These are phyloP conservation scores for Limonius californicus DNA, from an alignment of 1,140 invertebrate species.

Conservation along the genomic window DNA sequence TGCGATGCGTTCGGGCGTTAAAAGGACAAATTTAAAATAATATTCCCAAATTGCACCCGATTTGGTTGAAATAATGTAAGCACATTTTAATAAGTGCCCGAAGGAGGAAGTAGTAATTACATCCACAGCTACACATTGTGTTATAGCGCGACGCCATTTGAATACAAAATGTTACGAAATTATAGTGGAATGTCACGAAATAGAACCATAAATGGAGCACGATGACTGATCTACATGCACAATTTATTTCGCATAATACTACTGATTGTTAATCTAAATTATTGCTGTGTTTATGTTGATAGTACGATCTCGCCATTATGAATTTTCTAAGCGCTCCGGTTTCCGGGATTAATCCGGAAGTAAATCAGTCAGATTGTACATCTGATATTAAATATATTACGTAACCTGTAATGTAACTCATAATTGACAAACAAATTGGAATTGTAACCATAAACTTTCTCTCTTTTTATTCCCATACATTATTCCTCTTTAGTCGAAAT, in stretches of 20 bases:
- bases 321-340: too few relatives aligned
- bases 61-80: slow-evolving; percentile 9
- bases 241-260: not conserved
- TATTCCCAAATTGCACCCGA: not conserved
- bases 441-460: too few relatives aligned
- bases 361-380: too few relatives aligned
- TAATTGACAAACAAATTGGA: too few relatives aligned
- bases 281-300: not conserved
- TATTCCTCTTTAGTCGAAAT: too few relatives aligned
- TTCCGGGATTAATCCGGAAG: too few relatives aligned
- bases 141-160: slow-evolving; percentile 3
- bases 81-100: slow-evolving; percentile 13
- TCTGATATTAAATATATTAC: too few relatives aligned
- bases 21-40: too few relatives aligned
- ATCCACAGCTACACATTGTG: slow-evolving; percentile 7
- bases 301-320: too few relatives aligned
- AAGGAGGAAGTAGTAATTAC: slow-evolving; percentile 10
- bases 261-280: not conserved
- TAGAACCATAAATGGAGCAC: slow-evolving; percentile 4
- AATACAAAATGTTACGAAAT: slow-evolving; percentile 8
- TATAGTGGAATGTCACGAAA: slow-evolving; percentile 11
- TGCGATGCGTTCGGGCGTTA: too few relatives aligned
- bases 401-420: too few relatives aligned
- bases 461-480: too few relatives aligned
- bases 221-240: slow-evolving; percentile 4